phyloP scores from a whole-genome alignment of 2,888 invertebrate genomes.

The Dasypolia templi region DNA sequence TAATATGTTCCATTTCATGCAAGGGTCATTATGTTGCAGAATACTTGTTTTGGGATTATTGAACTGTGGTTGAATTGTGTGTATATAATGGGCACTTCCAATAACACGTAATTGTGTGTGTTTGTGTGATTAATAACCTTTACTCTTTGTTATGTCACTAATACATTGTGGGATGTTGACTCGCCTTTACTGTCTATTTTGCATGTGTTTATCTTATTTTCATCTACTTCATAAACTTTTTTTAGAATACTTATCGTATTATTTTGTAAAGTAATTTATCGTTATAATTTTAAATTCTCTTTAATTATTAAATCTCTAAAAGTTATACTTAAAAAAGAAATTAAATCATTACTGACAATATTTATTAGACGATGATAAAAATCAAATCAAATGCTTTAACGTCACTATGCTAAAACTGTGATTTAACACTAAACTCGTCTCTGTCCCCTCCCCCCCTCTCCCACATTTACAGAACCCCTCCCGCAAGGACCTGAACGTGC shows the following conservation, averaged over 20 bases:
- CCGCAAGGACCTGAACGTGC: conserved; percentile 97
- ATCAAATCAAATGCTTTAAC: neutral
- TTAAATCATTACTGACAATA: too few relatives aligned
- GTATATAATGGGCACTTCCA: conserved; percentile 68
- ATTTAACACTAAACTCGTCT: conserved; percentile 69
- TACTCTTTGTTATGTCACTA: conserved; percentile 78
- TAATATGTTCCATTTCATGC: conserved; percentile 78
- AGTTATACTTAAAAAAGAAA: too few relatives aligned
- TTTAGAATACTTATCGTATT: neutral
- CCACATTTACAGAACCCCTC: conserved; percentile 94
- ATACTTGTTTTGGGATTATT: conserved; percentile 55
- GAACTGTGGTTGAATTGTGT: conserved; percentile 58
- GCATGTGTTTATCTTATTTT: conserved; percentile 68
- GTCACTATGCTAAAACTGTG: conserved; percentile 10
- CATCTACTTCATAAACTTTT: conserved; percentile 18
- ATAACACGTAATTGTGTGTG: conserved; percentile 65
- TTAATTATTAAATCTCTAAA: neutral
- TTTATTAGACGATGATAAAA: too few relatives aligned
- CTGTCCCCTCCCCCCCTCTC: conserved; percentile 67
- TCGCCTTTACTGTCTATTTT: conserved; percentile 63
- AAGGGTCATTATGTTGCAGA: conserved; percentile 70
- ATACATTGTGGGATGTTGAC: conserved; percentile 70
- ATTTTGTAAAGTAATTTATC: neutral
- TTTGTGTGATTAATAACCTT: conserved; percentile 73
- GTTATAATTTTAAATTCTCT: neutral